Base-by-base conservation (phyloP, 2,113 vertebrate genomes). In the Oreochromis niloticus region DNA sequence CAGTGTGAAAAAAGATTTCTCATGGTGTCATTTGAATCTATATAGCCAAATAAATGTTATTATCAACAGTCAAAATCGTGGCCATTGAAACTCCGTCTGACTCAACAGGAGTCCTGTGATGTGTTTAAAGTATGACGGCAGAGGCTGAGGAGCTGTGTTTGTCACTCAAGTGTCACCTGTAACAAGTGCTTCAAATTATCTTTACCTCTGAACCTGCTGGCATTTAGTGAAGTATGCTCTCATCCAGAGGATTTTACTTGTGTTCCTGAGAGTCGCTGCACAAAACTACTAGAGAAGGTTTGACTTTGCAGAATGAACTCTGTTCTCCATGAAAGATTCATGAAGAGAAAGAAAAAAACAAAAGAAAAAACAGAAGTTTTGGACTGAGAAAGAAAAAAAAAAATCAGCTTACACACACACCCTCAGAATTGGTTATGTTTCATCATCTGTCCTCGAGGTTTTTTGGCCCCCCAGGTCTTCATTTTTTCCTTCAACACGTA, bases 241-340 rank as follows among this genome's bases (percentile, higher is more conserved):
- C 5, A 13, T 63, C 34, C 73, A n/a, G 12, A 43, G 66, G 75
- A 78, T 90, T 91, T 83, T 34, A 61, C 83, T 80, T 59, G 36
- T 75, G 82, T 90, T 81, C 54, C 82, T 9, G 34, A 82, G 54
- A 87, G 46, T 90, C 27, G 52, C 54, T 71, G 83, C 75, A 80
- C 48, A 88, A 83, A 91, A 54, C 73, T 75, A 41, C 52, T 88
- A 34, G 41, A 27, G 84, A 91, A 85, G 89, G 46, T 90, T 90
- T 89, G 88, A 92, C 85, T 89, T 90, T 92, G 85, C 63, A 75
- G 87, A 91, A 88, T 90, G 90, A 92, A 89, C 84, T 84, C 85
- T 87, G 73, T 80, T 82, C 73, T 19, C 27, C 11, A 91, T 93
- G 54, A 94, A 94, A 94, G 48, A 95, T 95, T 93, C 84, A 94